These are phyloP conservation scores for Drosophila rubida DNA, from an alignment of 2,888 invertebrate species.

Conservation along the genomic window DNA sequence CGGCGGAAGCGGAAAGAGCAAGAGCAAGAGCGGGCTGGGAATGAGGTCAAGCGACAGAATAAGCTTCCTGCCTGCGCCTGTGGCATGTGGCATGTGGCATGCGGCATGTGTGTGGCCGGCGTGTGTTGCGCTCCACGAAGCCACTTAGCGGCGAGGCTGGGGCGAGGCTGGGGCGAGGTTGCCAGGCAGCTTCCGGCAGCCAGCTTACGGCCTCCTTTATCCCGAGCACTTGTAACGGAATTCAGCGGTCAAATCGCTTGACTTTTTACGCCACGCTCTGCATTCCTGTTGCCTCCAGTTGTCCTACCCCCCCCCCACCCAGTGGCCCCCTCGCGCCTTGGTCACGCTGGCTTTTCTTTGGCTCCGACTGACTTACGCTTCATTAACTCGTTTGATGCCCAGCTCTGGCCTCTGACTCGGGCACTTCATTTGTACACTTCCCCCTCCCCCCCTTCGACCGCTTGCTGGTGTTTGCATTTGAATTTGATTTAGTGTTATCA, in stretches of 20 bases:
- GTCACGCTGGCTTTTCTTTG: conserved; percentile 22
- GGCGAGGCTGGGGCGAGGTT: conserved; percentile 14
- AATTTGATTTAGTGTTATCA: conserved; percentile 71
- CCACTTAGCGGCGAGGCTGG: conserved; percentile 32
- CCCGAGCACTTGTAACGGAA: conserved; percentile 45
- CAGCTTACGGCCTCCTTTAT: neutral
- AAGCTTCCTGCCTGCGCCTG: conserved; percentile 61
- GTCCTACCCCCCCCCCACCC: too few relatives aligned
- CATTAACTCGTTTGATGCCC: conserved; percentile 75
- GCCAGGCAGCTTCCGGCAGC: conserved; percentile 23
- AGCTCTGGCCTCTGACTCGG: conserved; percentile 17
- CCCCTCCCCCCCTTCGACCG: neutral
- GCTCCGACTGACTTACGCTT: conserved; percentile 52
- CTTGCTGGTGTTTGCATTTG: conserved; percentile 46
- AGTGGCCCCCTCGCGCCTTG: neutral
- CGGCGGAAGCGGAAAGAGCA: conserved; percentile 26
- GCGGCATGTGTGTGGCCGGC: conserved; percentile 13
- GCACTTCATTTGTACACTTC: conserved; percentile 52
- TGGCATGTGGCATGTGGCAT: conserved; percentile 23
- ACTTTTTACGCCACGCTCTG: conserved; percentile 61
- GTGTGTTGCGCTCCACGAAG: conserved; percentile 7
- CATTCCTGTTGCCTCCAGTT: conserved; percentile 28
- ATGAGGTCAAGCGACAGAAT: conserved; percentile 79
- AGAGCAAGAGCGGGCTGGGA: conserved; percentile 44
- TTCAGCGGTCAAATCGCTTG: conserved; percentile 77